A percentile compares a stretch with the other conserved stretches of the same genome.
These are phyloP conservation scores for Synanthedon tipuliformis DNA, from an alignment of 2,888 invertebrate species.

Conservation along the genomic window DNA sequence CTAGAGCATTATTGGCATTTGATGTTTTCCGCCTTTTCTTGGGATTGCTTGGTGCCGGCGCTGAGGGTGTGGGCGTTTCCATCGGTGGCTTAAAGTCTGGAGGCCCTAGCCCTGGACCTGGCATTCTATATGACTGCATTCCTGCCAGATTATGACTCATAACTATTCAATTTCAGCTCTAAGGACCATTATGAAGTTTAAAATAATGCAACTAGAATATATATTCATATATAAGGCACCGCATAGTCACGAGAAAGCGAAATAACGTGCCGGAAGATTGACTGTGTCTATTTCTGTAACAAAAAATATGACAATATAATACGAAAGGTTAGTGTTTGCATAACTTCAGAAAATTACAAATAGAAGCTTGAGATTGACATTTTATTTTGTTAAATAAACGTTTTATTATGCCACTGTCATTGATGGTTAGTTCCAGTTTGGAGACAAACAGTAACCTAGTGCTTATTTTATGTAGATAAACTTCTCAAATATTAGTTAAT, in stretches of 20 bases:
- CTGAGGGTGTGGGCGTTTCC: constrained; percentile 76
- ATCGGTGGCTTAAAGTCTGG: constrained; percentile 80
- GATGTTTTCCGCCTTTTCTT: constrained; percentile 89
- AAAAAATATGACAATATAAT: constrained; percentile 18
- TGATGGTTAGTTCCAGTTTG: background rate
- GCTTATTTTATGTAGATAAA: too few species aligned
- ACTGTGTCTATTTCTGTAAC: constrained; percentile 63
- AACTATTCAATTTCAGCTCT: constrained; percentile 46
- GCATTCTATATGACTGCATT: constrained; percentile 84
- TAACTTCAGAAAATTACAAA: background rate
- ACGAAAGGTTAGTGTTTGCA: background rate
- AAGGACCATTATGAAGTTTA: constrained; percentile 43
- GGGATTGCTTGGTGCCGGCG: constrained; percentile 84
- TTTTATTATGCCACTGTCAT: background rate
- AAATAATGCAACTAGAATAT: constrained; percentile 27
- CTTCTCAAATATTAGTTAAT: background rate
- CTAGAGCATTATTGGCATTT: constrained; percentile 74
- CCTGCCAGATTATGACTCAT: constrained; percentile 87
- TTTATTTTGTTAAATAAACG: background rate
- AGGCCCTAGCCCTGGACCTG: constrained; percentile 77
- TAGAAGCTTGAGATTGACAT: background rate
- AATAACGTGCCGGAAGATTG: constrained; percentile 53
- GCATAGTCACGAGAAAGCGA: constrained; percentile 53
- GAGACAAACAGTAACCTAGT: background rate
- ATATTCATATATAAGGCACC: constrained; percentile 43